Conservation (phyloP, 2,888 invertebrate species). For the Polyommatus iphigenia region DNA sequence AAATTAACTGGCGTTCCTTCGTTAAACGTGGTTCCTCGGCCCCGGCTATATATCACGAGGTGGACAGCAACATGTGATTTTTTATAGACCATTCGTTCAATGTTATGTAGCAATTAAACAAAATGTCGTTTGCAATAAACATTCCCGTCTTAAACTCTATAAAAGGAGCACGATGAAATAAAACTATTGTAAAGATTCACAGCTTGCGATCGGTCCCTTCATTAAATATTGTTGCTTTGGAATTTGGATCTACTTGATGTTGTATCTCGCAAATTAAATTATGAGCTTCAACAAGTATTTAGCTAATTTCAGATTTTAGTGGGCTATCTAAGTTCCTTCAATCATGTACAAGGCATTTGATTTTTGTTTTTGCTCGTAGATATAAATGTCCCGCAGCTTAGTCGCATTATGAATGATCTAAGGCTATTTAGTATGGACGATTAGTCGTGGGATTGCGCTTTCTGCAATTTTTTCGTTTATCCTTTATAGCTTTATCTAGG, state of each 20-base stretch:
- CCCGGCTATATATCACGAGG: slow-evolving; percentile 15
- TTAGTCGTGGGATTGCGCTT: slow-evolving; percentile 8
- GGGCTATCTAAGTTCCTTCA: neutral
- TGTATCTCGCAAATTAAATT: too few species aligned
- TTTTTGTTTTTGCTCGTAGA: too few species aligned
- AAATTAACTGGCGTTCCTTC: slow-evolving; percentile 14
- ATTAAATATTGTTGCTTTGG: slow-evolving; percentile 11
- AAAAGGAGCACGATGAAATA: slow-evolving; percentile 36
- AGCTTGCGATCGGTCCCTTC: slow-evolving; percentile 28
- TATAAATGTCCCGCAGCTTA: neutral
- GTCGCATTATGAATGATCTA: neutral
- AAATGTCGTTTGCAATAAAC: slow-evolving; percentile 50
- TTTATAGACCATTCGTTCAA: slow-evolving; percentile 37
- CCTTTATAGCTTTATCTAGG: slow-evolving; percentile 11
- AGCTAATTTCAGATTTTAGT: neutral
- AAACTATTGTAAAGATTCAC: slow-evolving; percentile 32
- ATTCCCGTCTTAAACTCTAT: slow-evolving; percentile 46
- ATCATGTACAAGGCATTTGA: too few species aligned
- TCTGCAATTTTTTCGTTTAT: slow-evolving; percentile 5
- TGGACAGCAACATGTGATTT: slow-evolving; percentile 36
- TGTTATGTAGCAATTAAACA: slow-evolving; percentile 54
- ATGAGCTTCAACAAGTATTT: too few species aligned
- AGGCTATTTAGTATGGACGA: neutral
- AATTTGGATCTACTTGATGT: neutral
- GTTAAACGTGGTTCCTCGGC: slow-evolving; percentile 15